A percentile compares a stretch with the other conserved stretches of the same genome.
These are phyloP conservation scores for Leptoteleia sp. DNA, from an alignment of 1,140 invertebrate genomes.

Conservation along the genomic window DNA sequence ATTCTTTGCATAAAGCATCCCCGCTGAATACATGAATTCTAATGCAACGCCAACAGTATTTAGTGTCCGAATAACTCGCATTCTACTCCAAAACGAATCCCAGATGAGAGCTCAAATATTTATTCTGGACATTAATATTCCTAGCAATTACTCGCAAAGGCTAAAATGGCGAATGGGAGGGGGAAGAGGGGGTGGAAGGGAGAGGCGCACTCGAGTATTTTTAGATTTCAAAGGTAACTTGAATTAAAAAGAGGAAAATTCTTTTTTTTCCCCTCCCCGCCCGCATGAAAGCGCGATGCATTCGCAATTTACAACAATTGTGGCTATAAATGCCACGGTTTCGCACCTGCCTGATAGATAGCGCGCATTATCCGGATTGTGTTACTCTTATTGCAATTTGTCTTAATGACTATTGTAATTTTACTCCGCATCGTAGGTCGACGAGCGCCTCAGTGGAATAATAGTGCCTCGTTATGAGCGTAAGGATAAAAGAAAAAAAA, in stretches of 20 bases:
- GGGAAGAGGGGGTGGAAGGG: too few species aligned
- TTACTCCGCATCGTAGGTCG: too few species aligned
- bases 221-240: constrained; percentile 2
- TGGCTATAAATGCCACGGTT: too few species aligned
- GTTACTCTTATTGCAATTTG: too few species aligned
- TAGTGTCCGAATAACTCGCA: constrained; percentile 59
- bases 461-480: too few species aligned
- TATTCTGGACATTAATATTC: constrained; percentile 60
- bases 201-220: constrained; percentile 1
- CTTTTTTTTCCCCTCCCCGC: too few species aligned
- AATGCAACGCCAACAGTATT: constrained; percentile 52
- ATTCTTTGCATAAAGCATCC: constrained; percentile 58
- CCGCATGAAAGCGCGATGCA: not conserved
- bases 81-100: constrained; percentile 57
- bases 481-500: too few species aligned
- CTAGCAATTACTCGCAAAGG: constrained; percentile 45
- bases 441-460: too few species aligned
- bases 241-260: not conserved
- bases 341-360: too few species aligned
- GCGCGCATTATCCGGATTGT: too few species aligned
- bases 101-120: constrained; percentile 55
- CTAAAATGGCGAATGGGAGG: too few species aligned
- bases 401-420: not conserved
- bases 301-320: not conserved
- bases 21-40: constrained; percentile 59